A percentile compares a stretch with the other conserved stretches of the same genome.
phyloP scores from a whole-genome alignment of 2,888 invertebrate genomes.

The Stegophylla sp. region DNA sequence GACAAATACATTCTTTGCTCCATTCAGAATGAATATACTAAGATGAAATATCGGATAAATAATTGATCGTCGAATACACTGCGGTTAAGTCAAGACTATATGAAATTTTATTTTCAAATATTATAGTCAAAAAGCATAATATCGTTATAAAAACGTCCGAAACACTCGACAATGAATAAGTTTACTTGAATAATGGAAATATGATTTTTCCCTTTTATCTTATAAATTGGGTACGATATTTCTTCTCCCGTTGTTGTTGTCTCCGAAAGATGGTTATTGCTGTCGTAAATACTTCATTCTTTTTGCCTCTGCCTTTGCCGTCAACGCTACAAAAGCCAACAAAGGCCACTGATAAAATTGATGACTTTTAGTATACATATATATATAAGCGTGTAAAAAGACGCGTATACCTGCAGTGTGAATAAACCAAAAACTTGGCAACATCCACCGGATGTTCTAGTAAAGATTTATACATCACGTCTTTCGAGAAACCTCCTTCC shows the following conservation, averaged over 20 bases:
- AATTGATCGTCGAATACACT: background rate
- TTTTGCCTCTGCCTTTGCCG: constrained; percentile 32
- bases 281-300: constrained; percentile 41
- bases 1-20: too few species aligned
- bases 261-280: constrained; percentile 36
- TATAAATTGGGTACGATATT: constrained; percentile 43
- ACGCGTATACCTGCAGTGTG: background rate
- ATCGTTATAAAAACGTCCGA: constrained; percentile 34
- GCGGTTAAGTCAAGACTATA: background rate
- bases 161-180: constrained; percentile 38
- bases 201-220: constrained; percentile 32
- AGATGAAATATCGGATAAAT: too few species aligned
- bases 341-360: constrained; percentile 48
- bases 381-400: background rate
- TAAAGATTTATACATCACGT: constrained; percentile 41
- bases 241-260: constrained; percentile 7
- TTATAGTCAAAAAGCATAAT: background rate
- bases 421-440: constrained; percentile 53
- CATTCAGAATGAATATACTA: too few species aligned
- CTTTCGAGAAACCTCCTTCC: constrained; percentile 10
- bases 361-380: constrained; percentile 15
- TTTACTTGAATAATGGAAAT: constrained; percentile 42
- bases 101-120: constrained; percentile 1
- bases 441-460: constrained; percentile 46
- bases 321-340: constrained; percentile 46